Evolutionary conservation across 2,888 invertebrate species (phyloP), one percentile per base, ranked within the genome.

Genomic region (Sisyra terminalis): DNA sequence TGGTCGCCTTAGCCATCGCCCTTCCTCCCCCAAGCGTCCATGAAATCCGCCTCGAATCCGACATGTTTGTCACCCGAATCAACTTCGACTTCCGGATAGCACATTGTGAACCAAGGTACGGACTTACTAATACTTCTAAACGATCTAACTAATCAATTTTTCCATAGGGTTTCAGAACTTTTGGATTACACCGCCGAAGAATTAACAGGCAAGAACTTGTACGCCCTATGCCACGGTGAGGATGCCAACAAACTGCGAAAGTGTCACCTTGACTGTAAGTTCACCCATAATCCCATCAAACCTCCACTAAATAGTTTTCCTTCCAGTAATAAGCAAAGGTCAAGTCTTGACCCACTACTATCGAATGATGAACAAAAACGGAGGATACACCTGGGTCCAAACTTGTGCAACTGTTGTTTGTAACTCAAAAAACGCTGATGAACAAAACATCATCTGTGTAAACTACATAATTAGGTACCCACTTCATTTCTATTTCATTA

Each of bases 351-450:
- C 93, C 11, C 89, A 90, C 63, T 96, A 94, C 68, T 93, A 89
- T 65, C 78, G 94, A 55, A 66, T 96, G 57, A 89, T 96, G 83
- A 94, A 93, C 67, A 93, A 93, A 61, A 82, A 78, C 51, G 94
- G 94, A 5, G 96, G 96, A 29, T 96, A 84, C 66, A 89, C 92
- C 42, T 96, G 94, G 94, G 66, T 96, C 55, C 94, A 94, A 65
- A 92, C 90, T 1, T 96, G 94, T 61, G 94, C 94, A 46, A 96
- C 94, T 0, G 89, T 94, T 35, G 87, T 96, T 44, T 93, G 90
- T 66, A 92, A 84, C 57, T 82, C 87, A 42, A 96, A 94, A 66
- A 93, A 92, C 57, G 86, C 88, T 5, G 94, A 96, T 48, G 94
- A 96, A 59, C 93, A 94, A 64, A 94, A 90, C 58, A 90, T 96